Evolutionary conservation across 1,140 invertebrate species (phyloP).

Genomic region (Ectropis grisescens): DNA sequence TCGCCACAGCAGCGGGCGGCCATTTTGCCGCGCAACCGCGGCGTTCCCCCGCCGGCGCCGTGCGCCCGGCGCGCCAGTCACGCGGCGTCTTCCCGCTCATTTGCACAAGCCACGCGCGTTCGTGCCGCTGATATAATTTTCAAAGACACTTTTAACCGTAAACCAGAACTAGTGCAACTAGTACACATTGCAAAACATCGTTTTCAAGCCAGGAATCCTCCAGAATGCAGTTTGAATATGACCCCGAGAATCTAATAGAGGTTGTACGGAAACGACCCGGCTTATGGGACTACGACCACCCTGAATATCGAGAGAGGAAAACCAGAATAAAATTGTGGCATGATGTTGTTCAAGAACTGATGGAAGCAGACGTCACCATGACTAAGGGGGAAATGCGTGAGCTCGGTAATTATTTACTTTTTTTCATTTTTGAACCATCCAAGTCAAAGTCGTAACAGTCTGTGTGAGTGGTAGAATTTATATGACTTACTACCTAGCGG

Average conservation of each 20-base stretch:
- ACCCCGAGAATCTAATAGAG: slow-evolving; percentile 48
- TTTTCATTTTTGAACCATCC: not conserved
- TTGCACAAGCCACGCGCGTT: slow-evolving; percentile 20
- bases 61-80: slow-evolving; percentile 61
- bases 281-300: slow-evolving; percentile 51
- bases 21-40: slow-evolving; percentile 44
- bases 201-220: not conserved
- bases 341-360: slow-evolving; percentile 42
- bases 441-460: not conserved
- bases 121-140: no score
- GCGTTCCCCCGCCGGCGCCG: slow-evolving; percentile 51
- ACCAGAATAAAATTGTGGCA: slow-evolving; percentile 40
- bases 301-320: slow-evolving; percentile 37
- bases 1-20: slow-evolving; percentile 18
- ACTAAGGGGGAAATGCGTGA: slow-evolving; percentile 51
- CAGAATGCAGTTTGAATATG: slow-evolving; percentile 56
- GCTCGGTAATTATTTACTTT: slow-evolving; percentile 32
- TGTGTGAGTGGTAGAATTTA: not conserved
- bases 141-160: no score
- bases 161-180: no score
- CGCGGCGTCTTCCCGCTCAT: slow-evolving; percentile 36
- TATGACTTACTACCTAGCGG: not conserved
- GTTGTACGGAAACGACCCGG: slow-evolving; percentile 51
- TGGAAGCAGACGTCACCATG: slow-evolving; percentile 35
- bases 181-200: no score